phyloP scores from a whole-genome alignment of 2,888 invertebrate species.

The Polia nebulosa region DNA sequence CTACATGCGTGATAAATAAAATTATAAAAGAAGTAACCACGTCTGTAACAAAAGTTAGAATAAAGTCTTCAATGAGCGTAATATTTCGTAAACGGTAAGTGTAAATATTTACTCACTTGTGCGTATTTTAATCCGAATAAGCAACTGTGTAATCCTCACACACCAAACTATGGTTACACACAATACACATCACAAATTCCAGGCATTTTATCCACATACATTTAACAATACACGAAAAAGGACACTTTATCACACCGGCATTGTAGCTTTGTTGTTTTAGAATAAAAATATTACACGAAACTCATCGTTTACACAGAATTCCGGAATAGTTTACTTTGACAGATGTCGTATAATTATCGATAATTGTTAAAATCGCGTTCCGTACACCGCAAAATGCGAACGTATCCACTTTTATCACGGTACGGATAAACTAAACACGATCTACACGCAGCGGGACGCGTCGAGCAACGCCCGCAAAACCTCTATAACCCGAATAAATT shows the following conservation, averaged over 20 bases:
- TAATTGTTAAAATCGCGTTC: slow-evolving; percentile 77
- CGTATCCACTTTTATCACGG: slow-evolving; percentile 81
- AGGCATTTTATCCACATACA: slow-evolving; percentile 82
- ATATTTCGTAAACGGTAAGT: slow-evolving; percentile 63
- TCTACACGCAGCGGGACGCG: slow-evolving; percentile 65
- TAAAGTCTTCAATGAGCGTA: slow-evolving; percentile 41
- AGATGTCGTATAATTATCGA: slow-evolving; percentile 81
- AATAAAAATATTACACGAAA: slow-evolving; percentile 75
- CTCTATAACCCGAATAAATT: slow-evolving; percentile 58
- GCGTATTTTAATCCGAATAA: slow-evolving; percentile 84
- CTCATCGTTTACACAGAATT: slow-evolving; percentile 75
- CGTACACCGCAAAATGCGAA: slow-evolving; percentile 74
- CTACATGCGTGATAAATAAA: slow-evolving; percentile 14
- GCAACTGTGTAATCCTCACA: slow-evolving; percentile 81
- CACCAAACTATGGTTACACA: slow-evolving; percentile 78
- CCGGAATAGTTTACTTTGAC: slow-evolving; percentile 79
- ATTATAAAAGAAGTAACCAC: slow-evolving; percentile 14
- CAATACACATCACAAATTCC: slow-evolving; percentile 85
- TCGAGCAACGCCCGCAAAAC: slow-evolving; percentile 74
- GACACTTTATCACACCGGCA: slow-evolving; percentile 76
- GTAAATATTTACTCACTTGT: slow-evolving; percentile 89
- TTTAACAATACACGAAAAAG: slow-evolving; percentile 74
- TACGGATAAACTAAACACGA: slow-evolving; percentile 80
- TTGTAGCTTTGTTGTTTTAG: slow-evolving; percentile 61
- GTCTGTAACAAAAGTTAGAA: slow-evolving; percentile 23